Evolutionary conservation across 1,140 invertebrate species (phyloP).

Genomic region (honey bee (Apis mellifera)): Amel_HAv3.1 CM009938.2:6106501-6107000

Average conservation of each 20-base stretch:
- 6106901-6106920: conserved; percentile 61
- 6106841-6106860: conserved; percentile 22
- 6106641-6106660: background rate
- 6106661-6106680: background rate
- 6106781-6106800: conserved; percentile 24
- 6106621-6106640: background rate
- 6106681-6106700: background rate
- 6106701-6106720: conserved; percentile 23
- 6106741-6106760: background rate
- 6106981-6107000: conserved; percentile 54
- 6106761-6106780: background rate
- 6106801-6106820: conserved; percentile 20
- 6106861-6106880: conserved; percentile 36
- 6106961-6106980: conserved; percentile 54
- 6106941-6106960: conserved; percentile 67
- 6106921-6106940: conserved; percentile 56
- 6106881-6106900: conserved; percentile 3
- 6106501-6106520: no score
- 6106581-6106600: background rate
- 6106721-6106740: conserved; percentile 2
- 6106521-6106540: no score
- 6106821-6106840: background rate
- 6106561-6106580: no score
- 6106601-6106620: background rate
- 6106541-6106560: no score